Conservation (phyloP, 2,113 vertebrate genomes). For the Plestiodon gilberti region DNA sequence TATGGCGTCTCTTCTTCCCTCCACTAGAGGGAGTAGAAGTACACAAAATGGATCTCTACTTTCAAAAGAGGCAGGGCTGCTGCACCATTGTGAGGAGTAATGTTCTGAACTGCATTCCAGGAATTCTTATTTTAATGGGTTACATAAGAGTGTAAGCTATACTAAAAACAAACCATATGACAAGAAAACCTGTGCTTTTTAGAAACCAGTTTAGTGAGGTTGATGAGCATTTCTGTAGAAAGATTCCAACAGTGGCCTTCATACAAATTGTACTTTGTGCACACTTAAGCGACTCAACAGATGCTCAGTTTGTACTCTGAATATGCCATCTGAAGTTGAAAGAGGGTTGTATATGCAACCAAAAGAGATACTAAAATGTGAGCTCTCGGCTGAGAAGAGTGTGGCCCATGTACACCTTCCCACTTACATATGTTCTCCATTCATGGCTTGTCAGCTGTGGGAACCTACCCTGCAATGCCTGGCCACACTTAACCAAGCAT, state of each 20-base stretch:
- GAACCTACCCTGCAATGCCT: background rate
- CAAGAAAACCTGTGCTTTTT: background rate
- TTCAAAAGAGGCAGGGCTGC: rapidly evolving
- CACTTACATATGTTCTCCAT: background rate
- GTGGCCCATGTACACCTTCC: background rate
- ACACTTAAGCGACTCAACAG: background rate
- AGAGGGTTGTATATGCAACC: background rate
- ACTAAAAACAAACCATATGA: background rate
- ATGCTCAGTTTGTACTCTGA: background rate
- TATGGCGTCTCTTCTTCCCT: background rate
- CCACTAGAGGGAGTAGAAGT: constrained; percentile 63
- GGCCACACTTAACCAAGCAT: background rate
- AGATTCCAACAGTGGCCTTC: background rate
- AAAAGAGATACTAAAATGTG: background rate
- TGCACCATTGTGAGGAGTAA: background rate
- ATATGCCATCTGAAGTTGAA: too few relatives aligned
- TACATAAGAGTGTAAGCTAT: background rate
- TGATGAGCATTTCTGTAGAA: background rate
- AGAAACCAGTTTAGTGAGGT: background rate
- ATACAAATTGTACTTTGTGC: background rate
- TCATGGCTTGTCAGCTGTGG: background rate
- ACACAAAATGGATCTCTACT: background rate
- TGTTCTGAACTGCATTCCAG: rapidly evolving
- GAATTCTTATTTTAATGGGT: background rate
- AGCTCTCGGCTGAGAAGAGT: background rate